Evolutionary conservation across 92 coral and sea anemone genomes (phyloP).

Genomic region (Pocillopora meandrina): DNA sequence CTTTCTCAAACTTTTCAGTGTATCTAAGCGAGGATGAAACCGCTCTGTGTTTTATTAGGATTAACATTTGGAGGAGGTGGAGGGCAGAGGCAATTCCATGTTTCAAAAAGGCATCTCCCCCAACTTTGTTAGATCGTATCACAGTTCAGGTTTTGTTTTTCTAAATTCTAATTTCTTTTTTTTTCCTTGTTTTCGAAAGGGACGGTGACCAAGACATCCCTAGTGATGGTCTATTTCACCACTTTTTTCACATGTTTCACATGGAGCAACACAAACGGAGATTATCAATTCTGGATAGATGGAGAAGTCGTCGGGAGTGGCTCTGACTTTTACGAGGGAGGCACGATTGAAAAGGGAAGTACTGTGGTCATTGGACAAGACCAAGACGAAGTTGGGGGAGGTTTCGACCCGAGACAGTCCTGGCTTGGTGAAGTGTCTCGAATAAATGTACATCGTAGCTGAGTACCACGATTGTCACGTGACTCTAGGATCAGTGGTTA

Average conservation of each 20-base stretch:
- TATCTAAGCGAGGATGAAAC: too few relatives aligned
- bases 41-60: too few relatives aligned
- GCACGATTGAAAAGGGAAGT: not conserved
- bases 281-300: not conserved
- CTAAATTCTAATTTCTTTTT: not conserved
- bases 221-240: not conserved
- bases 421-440: not conserved
- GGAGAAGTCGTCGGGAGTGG: not conserved
- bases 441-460: not conserved
- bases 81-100: too few relatives aligned
- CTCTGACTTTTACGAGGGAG: not conserved
- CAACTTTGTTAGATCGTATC: not conserved
- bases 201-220: not conserved
- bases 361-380: conserved; percentile 3
- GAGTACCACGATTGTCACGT: not conserved
- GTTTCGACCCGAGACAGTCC: not conserved
- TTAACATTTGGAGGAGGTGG: too few relatives aligned
- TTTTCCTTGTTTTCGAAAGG: not conserved
- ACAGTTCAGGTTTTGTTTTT: too few relatives aligned
- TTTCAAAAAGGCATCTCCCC: not conserved
- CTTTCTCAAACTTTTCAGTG: too few relatives aligned
- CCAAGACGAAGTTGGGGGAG: conserved; percentile 5
- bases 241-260: not conserved
- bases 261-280: not conserved
- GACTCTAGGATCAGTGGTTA: not conserved